These are phyloP conservation scores for Silvanus unidentatus DNA, from an alignment of 2,888 invertebrate species.

Conservation along the genomic window DNA sequence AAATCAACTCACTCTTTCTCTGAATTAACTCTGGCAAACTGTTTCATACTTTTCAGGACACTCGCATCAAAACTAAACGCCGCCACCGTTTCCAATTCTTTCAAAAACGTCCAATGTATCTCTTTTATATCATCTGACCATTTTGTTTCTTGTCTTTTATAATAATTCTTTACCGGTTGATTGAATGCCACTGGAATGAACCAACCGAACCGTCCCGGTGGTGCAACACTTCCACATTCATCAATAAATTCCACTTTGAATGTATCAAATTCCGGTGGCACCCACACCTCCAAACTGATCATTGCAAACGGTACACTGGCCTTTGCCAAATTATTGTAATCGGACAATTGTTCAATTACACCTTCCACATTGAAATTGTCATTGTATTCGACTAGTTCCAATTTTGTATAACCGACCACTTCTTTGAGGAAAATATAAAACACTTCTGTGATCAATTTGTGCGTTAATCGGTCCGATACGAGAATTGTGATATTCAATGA, in stretches of 20 bases:
- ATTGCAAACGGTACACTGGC: slow-evolving; percentile 46
- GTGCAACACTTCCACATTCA: slow-evolving; percentile 51
- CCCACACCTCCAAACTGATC: slow-evolving; percentile 69
- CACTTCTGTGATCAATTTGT: slow-evolving; percentile 53
- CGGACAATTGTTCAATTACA: slow-evolving; percentile 39
- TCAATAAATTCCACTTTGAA: slow-evolving; percentile 46
- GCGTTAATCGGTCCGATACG: slow-evolving; percentile 51
- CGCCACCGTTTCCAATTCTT: slow-evolving; percentile 43
- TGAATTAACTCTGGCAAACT: slow-evolving; percentile 30
- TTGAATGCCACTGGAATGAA: slow-evolving; percentile 52
- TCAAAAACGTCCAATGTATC: slow-evolving; percentile 53
- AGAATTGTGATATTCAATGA: slow-evolving; percentile 49
- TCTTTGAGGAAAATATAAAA: slow-evolving; percentile 54
- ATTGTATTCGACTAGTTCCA: slow-evolving; percentile 43
- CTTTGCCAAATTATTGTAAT: slow-evolving; percentile 11
- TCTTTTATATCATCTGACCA: slow-evolving; percentile 27
- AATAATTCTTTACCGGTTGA: slow-evolving; percentile 25
- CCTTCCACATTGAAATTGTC: slow-evolving; percentile 43
- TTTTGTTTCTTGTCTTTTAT: slow-evolving; percentile 24
- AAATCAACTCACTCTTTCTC: slow-evolving; percentile 26
- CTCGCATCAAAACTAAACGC: slow-evolving; percentile 47
- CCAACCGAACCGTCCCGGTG: slow-evolving; percentile 60
- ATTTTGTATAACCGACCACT: slow-evolving; percentile 46
- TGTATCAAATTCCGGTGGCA: slow-evolving; percentile 56
- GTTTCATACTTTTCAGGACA: slow-evolving; percentile 12